phyloP scores from a whole-genome alignment of 1,140 invertebrate species.

The Lepidotrigona ventralis region DNA sequence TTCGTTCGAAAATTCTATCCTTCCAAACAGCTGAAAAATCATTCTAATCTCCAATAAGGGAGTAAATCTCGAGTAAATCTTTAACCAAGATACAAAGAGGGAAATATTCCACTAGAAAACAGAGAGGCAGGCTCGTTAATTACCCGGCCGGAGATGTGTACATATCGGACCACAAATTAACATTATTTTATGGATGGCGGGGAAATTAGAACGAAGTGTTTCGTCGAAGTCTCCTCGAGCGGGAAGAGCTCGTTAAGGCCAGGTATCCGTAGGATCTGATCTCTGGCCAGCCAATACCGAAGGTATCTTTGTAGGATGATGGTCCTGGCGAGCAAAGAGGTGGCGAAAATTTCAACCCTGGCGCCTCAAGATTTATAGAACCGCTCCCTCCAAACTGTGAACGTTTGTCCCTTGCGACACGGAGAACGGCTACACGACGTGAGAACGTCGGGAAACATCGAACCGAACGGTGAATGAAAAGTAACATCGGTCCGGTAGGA shows the following conservation, averaged over 20 bases:
- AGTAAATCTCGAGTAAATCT: background rate
- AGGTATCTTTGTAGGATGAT: constrained; percentile 49
- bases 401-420: background rate
- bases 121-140: constrained; percentile 7
- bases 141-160: background rate
- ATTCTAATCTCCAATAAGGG: background rate
- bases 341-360: constrained; percentile 72
- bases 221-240: background rate
- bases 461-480: background rate
- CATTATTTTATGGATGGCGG: constrained; percentile 43
- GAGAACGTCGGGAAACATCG: constrained; percentile 30
- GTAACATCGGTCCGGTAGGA: background rate
- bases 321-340: constrained; percentile 50
- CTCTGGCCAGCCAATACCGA: constrained; percentile 54
- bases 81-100: too few species aligned
- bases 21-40: background rate
- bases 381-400: constrained; percentile 35
- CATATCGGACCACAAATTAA: constrained; percentile 39
- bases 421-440: background rate
- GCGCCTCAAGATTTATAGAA: constrained; percentile 72
- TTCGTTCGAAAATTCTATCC: background rate
- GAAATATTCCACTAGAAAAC: background rate
- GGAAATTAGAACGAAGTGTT: constrained; percentile 40
- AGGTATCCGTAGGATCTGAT: constrained; percentile 69
- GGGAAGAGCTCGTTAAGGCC: constrained; percentile 48